Conservation (phyloP, 2,888 invertebrate species). For the Habroteleia sp. region DNA sequence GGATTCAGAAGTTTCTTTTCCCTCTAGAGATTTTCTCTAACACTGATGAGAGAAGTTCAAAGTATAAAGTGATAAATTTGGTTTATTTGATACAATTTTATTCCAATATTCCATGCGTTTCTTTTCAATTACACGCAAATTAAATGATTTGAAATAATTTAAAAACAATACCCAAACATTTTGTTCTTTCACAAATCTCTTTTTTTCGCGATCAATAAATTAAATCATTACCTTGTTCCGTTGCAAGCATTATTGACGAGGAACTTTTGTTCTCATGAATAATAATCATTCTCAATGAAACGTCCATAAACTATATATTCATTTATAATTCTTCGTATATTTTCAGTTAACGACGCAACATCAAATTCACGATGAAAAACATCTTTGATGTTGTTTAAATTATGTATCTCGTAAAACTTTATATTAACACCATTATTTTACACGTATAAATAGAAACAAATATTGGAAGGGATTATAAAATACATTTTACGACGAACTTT, state of each 20-base stretch:
- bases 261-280: not conserved
- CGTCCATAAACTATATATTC: not conserved
- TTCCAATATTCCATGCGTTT: constrained; percentile 18
- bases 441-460: constrained; percentile 5
- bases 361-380: not conserved
- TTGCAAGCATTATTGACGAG: no score
- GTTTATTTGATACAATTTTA: constrained; percentile 44
- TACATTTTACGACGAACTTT: constrained; percentile 19
- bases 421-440: constrained; percentile 21
- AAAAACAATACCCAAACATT: not conserved
- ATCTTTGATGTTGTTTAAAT: not conserved
- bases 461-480: constrained; percentile 14
- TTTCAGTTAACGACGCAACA: constrained; percentile 4
- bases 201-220: not conserved
- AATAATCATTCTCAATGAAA: not conserved
- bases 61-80: constrained; percentile 37
- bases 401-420: constrained; percentile 1
- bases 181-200: not conserved
- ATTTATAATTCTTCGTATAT: not conserved
- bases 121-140: constrained; percentile 28
- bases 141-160: constrained; percentile 1
- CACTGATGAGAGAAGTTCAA: constrained; percentile 48
- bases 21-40: constrained; percentile 31
- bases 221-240: not conserved
- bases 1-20: constrained; percentile 53